phyloP scores from a whole-genome alignment of 2,113 vertebrate genomes.

The Clarias macrocephalus region DNA sequence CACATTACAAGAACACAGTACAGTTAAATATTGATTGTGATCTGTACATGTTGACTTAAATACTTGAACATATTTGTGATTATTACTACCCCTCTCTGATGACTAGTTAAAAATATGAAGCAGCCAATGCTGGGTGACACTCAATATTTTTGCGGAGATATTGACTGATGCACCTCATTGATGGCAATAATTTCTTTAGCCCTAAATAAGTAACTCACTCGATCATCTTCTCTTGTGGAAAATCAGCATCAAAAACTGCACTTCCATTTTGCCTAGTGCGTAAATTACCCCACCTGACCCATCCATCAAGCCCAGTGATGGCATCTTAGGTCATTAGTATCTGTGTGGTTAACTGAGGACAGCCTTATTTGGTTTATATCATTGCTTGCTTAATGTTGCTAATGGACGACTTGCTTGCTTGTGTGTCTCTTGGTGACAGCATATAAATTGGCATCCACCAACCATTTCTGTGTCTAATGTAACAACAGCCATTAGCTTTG shows the following conservation, averaged over 20 bases:
- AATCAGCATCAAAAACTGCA: slow-evolving; percentile 53
- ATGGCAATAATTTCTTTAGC: slow-evolving; percentile 69
- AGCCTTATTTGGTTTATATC: slow-evolving; percentile 58
- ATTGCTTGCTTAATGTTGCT: slow-evolving; percentile 61
- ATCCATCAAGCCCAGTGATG: slow-evolving; percentile 52
- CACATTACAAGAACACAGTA: slow-evolving; percentile 57
- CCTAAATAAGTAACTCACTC: slow-evolving; percentile 64
- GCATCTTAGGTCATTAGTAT: slow-evolving; percentile 54
- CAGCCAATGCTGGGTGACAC: slow-evolving; percentile 41
- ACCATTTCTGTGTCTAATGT: slow-evolving; percentile 69
- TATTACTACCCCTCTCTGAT: slow-evolving; percentile 63
- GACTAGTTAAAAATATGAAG: slow-evolving; percentile 62
- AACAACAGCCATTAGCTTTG: slow-evolving; percentile 74
- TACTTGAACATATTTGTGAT: slow-evolving; percentile 55
- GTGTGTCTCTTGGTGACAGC: slow-evolving; percentile 63
- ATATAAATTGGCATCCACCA: slow-evolving; percentile 72
- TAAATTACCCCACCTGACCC: slow-evolving; percentile 28
- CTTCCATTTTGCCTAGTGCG: slow-evolving; percentile 49
- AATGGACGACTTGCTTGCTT: slow-evolving; percentile 61
- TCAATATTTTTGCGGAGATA: slow-evolving; percentile 61
- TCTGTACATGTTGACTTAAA: not conserved
- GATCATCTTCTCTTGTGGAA: slow-evolving; percentile 56
- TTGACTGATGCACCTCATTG: slow-evolving; percentile 70
- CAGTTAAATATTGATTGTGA: slow-evolving; percentile 49
- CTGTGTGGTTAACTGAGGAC: slow-evolving; percentile 57